A percentile compares a stretch with the other conserved stretches of the same genome.
phyloP scores from a whole-genome alignment of 2,113 vertebrate genomes.

The Mellivora capensis region DNA sequence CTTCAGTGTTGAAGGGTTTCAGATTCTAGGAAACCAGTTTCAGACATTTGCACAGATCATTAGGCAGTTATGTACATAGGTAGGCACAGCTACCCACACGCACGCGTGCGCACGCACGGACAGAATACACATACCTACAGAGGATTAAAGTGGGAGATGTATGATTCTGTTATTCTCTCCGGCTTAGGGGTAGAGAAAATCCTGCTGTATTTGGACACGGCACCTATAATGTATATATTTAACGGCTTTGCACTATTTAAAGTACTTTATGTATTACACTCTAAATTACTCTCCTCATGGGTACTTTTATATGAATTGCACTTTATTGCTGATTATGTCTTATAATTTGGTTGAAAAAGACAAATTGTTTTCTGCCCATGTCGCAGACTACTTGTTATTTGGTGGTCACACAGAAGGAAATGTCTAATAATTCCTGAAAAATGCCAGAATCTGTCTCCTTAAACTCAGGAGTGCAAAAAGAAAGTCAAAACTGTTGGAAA shows the following conservation, averaged over 20 bases:
- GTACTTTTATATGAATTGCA: slow-evolving; percentile 45
- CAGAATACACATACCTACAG: background rate
- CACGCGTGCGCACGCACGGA: background rate
- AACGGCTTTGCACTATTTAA: slow-evolving; percentile 48
- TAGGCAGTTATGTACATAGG: background rate
- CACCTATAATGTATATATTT: slow-evolving; percentile 34
- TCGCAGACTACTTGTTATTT: background rate
- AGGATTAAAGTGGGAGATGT: background rate
- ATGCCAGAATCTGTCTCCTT: background rate
- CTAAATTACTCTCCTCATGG: slow-evolving; percentile 23
- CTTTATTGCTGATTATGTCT: slow-evolving; percentile 48
- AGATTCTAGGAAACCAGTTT: slow-evolving; percentile 4
- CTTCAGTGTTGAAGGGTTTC: slow-evolving; percentile 31
- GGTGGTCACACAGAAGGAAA: background rate
- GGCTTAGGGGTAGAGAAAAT: background rate
- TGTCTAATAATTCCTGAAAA: background rate
- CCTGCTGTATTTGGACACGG: background rate
- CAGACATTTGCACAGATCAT: background rate
- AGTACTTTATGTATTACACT: slow-evolving; percentile 41
- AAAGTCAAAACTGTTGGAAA: background rate
- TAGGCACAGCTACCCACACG: background rate
- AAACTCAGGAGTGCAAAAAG: background rate
- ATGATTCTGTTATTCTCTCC: slow-evolving; percentile 38
- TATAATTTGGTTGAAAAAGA: slow-evolving; percentile 26
- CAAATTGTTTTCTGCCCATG: background rate